Evolutionary conservation across 2,797 vertebrate species (phyloP).

Genomic region (Amblyraja radiata): DNA sequence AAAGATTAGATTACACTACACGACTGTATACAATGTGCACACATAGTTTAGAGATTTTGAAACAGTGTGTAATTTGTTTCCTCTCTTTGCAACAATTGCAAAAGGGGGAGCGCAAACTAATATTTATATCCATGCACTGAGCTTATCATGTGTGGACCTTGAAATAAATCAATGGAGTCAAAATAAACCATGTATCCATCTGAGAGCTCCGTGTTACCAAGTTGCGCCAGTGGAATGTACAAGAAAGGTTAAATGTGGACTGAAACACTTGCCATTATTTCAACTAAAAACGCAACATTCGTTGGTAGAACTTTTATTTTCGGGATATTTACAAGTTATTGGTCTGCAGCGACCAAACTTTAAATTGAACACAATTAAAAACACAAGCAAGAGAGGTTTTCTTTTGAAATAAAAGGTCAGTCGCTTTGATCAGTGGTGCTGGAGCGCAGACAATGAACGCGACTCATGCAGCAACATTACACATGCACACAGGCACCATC

Average conservation of each 20-base stretch:
- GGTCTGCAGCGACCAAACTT: background rate
- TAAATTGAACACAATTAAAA: background rate
- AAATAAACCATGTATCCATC: conserved; percentile 11
- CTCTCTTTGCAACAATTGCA: background rate
- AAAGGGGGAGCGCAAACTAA: too few relatives aligned
- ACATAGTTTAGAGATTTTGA: background rate
- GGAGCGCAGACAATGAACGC: background rate
- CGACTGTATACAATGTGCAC: background rate
- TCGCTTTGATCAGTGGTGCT: background rate
- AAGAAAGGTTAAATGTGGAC: background rate
- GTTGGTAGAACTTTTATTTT: background rate
- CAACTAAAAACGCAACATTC: background rate
- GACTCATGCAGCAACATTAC: background rate
- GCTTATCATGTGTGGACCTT: background rate
- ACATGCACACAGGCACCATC: background rate
- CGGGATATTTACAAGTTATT: background rate
- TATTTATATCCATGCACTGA: background rate
- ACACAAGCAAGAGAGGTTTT: background rate
- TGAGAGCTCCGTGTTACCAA: background rate
- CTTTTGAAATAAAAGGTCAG: background rate
- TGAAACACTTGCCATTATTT: background rate
- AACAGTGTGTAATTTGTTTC: background rate
- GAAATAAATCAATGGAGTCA: background rate
- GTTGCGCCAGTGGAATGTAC: background rate
- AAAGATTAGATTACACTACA: background rate